A percentile compares a stretch with the other conserved stretches of the same genome.
phyloP scores from a whole-genome alignment of 2,888 invertebrate species.

The Leptogaster cylindrica region DNA sequence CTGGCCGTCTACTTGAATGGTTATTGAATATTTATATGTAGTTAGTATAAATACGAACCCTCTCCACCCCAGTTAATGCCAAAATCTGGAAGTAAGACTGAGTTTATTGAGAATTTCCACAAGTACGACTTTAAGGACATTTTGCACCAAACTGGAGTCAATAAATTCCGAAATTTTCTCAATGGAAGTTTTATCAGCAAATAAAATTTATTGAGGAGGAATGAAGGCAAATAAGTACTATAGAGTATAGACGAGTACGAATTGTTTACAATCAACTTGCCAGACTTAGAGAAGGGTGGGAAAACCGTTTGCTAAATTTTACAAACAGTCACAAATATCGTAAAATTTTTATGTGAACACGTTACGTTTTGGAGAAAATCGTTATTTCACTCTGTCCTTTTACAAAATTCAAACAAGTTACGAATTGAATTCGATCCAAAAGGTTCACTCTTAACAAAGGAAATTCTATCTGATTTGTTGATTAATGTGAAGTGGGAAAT shows the following conservation, averaged over 20 bases:
- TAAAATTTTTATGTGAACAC: constrained; percentile 19
- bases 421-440: constrained; percentile 22
- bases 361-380: constrained; percentile 7
- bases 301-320: constrained; percentile 9
- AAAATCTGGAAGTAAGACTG: no score
- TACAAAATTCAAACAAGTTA: neutral
- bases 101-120: constrained; percentile 5
- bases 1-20: no score
- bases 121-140: neutral
- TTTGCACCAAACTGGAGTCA: constrained; percentile 13
- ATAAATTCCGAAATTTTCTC: constrained; percentile 26
- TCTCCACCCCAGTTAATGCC: no score
- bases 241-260: neutral
- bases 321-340: constrained; percentile 16
- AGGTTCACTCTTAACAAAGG: no score
- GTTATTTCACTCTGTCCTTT: neutral
- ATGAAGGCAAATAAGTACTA: neutral
- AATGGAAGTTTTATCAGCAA: constrained; percentile 33
- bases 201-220: constrained; percentile 21
- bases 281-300: neutral
- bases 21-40: no score
- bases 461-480: no score
- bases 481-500: no score
- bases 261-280: constrained; percentile 22
- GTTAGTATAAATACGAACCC: no score